Percentiles rank a stretch among this genome's conserved stretches.
phyloP scores from a whole-genome alignment of 2,797 vertebrate species.

The Channallabes apus region DNA sequence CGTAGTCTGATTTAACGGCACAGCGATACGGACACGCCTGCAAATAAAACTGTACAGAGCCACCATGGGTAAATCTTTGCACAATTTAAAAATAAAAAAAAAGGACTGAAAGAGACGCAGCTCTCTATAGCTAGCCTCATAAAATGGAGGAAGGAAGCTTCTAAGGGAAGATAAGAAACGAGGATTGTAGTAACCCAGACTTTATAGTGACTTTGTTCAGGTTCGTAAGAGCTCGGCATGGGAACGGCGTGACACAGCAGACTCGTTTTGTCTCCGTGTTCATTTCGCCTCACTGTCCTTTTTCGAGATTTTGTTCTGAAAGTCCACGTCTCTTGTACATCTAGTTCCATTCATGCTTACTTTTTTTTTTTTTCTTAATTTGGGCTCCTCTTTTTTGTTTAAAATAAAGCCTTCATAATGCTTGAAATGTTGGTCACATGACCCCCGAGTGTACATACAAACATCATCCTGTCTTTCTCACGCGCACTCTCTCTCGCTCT shows the following conservation, averaged over 20 bases:
- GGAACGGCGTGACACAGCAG: constrained; percentile 37
- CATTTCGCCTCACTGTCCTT: neutral
- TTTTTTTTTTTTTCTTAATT: constrained; percentile 32
- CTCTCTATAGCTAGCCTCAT: constrained; percentile 53
- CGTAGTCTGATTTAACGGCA: constrained; percentile 7
- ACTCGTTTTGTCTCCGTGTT: neutral
- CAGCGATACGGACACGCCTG: constrained; percentile 35
- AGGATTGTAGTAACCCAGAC: constrained; percentile 17
- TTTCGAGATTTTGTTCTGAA: constrained; percentile 51
- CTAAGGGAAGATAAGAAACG: constrained; percentile 21
- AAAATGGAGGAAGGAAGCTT: constrained; percentile 51
- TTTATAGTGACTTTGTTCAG: constrained; percentile 47
- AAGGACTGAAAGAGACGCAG: constrained; percentile 49
- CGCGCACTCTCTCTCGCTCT: neutral
- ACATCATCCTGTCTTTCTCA: constrained; percentile 37
- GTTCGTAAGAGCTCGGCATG: constrained; percentile 50
- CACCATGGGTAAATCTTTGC: constrained; percentile 51
- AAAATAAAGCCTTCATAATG: constrained; percentile 66
- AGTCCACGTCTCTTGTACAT: constrained; percentile 32
- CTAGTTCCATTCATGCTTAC: constrained; percentile 12
- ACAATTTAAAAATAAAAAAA: constrained; percentile 43
- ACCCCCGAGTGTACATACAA: constrained; percentile 35
- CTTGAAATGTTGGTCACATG: constrained; percentile 58
- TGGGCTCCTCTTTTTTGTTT: constrained; percentile 31
- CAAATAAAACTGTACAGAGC: constrained; percentile 61